Conservation (phyloP, 2,888 invertebrate species). For the Lampropteryx suffumata region DNA sequence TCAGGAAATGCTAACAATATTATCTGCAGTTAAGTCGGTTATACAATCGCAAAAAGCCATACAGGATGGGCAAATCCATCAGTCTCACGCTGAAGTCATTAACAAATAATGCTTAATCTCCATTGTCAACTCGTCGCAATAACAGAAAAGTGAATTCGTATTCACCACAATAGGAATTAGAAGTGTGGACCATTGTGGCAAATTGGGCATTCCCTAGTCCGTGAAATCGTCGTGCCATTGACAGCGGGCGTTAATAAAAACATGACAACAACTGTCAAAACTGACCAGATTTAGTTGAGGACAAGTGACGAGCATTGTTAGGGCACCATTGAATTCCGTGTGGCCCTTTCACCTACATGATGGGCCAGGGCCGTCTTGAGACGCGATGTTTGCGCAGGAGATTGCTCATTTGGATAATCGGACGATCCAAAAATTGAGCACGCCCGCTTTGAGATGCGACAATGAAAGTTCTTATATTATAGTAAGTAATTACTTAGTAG, state of each 20-base stretch:
- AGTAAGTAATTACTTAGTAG: slow-evolving; percentile 30
- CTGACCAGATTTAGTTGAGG: slow-evolving; percentile 77
- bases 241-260: slow-evolving; percentile 78
- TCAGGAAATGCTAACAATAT: slow-evolving; percentile 27
- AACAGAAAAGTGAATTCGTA: slow-evolving; percentile 69
- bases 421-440: slow-evolving; percentile 59
- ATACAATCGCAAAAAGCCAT: slow-evolving; percentile 43
- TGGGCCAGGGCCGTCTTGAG: slow-evolving; percentile 40
- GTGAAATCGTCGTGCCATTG: slow-evolving; percentile 67
- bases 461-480: slow-evolving; percentile 25
- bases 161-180: slow-evolving; percentile 72
- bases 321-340: slow-evolving; percentile 71
- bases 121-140: slow-evolving; percentile 67
- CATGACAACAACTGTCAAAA: slow-evolving; percentile 82
- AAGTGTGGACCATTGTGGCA: slow-evolving; percentile 73
- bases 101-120: slow-evolving; percentile 76
- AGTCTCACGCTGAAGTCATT: slow-evolving; percentile 62
- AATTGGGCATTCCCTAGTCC: slow-evolving; percentile 72
- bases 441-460: slow-evolving; percentile 49
- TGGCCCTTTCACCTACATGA: slow-evolving; percentile 73
- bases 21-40: slow-evolving; percentile 40
- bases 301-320: slow-evolving; percentile 76
- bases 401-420: slow-evolving; percentile 71
- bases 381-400: slow-evolving; percentile 70
- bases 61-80: slow-evolving; percentile 53